phyloP scores from a whole-genome alignment of 2,113 vertebrate genomes.

The Alligator sinensis region DNA sequence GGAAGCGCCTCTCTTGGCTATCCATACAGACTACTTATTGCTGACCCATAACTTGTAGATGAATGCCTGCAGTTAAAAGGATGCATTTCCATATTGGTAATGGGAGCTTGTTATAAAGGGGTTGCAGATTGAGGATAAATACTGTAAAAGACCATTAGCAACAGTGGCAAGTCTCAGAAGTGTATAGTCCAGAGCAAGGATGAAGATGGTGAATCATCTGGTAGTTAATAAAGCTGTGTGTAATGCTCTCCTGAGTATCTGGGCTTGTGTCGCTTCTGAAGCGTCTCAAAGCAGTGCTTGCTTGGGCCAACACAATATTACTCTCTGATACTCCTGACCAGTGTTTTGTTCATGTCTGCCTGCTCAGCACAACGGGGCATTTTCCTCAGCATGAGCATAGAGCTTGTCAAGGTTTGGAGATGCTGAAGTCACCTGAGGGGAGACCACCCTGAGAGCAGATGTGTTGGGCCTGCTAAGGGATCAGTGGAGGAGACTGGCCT shows the following conservation, averaged over 20 bases:
- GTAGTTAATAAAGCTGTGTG: neutral
- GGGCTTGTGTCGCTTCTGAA: neutral
- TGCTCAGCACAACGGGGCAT: neutral
- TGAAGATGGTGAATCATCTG: neutral
- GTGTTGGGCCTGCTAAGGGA: neutral
- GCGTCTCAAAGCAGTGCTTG: neutral
- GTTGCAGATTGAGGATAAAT: no score
- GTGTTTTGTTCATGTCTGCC: neutral
- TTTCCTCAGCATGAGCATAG: neutral
- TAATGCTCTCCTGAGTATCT: neutral
- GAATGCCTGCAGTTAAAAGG: neutral
- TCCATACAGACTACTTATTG: neutral
- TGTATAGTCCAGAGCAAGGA: neutral
- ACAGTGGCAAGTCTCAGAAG: neutral
- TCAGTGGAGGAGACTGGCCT: neutral
- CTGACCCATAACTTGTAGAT: neutral
- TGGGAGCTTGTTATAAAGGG: neutral
- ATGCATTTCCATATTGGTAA: neutral
- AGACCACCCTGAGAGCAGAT: neutral
- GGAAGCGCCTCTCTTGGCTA: neutral
- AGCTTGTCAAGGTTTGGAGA: neutral
- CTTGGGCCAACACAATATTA: rapidly evolving
- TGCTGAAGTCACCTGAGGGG: neutral
- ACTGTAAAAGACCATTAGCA: neutral
- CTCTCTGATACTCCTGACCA: neutral